Conservation (phyloP, 2,797 vertebrate species). For the Sebastes miniatus region DNA sequence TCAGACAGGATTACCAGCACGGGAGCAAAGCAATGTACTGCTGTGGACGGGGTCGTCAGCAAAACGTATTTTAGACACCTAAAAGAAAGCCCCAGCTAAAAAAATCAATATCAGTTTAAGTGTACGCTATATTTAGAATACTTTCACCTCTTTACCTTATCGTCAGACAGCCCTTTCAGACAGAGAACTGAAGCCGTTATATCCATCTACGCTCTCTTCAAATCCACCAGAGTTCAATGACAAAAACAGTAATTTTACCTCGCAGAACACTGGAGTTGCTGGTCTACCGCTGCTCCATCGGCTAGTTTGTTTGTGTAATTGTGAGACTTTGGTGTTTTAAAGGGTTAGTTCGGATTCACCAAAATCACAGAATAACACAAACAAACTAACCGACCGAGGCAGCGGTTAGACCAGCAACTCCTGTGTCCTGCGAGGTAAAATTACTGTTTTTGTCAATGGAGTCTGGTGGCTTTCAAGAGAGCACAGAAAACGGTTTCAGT, state of each 20-base stretch:
- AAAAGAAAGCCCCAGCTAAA: not conserved
- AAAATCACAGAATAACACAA: no score
- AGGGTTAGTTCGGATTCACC: no score
- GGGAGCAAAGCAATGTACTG: not conserved
- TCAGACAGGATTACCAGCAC: not conserved
- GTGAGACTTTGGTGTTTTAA: no score
- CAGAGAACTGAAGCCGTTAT: no score
- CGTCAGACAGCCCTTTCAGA: no score
- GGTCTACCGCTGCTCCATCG: not conserved
- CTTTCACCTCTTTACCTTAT: rapidly evolving
- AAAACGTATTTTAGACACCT: not conserved
- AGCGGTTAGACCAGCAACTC: no score
- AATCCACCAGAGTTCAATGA: not conserved
- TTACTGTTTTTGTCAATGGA: no score
- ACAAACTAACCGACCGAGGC: no score
- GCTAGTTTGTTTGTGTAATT: not conserved
- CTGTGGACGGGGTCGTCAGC: rapidly evolving
- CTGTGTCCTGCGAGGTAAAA: no score
- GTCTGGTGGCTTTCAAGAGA: no score
- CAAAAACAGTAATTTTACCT: not conserved
- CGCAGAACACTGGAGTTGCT: not conserved
- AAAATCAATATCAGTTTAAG: not conserved
- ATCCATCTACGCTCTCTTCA: no score
- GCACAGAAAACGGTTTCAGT: no score
- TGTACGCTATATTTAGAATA: not conserved